Base-by-base conservation (phyloP, 2,888 invertebrate genomes). In the Eupeodes luniger region DNA sequence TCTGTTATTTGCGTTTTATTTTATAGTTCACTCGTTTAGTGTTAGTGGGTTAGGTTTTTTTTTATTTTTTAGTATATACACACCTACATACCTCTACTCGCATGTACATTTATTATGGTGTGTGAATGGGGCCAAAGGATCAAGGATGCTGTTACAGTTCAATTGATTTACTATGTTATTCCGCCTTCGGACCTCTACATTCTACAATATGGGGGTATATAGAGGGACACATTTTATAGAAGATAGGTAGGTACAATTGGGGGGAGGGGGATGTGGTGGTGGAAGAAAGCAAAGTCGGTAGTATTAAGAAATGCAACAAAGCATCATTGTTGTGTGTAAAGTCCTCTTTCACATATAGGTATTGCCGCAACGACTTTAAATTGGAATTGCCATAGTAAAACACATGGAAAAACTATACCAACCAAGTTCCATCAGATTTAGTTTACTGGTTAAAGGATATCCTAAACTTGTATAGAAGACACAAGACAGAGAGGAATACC, bases 221-320 rank as follows among this genome's bases (percentile, higher is more conserved):
- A 64, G 47, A 57, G 75, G 40, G 12, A 75, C 66, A 80, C 62
- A 69, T 78, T 75, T 74, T 83, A 70, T 70, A 75, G 70, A 12
- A 10, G 16, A 19, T 16, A 62, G 40, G 40, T 62, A n/a, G 14
- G 1, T 5, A 12, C 27, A 3, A 27, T 27, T 27, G 27, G 27
- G 10, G 27, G 1, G 47, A 12, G 10, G 19, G 9, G 55, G 51
- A n/a, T n/a, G n/a, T n/a, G n/a, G n/a, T n/a, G 5, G 9, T 1
- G 19, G 55, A n/a, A 5, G 27, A 47, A 12, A 49, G 70, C 51
- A 77, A 78, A 81, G 85, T 78, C 69, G 57, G 57, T 69, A 16
- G 69, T 84, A 81, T 88, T 85, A 85, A 75, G 74, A 81, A 85
- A 81, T 85, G 88, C 88, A 81, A 64, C 81, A 85, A 83, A 62